A percentile compares a stretch with the other conserved stretches of the same genome.
Conservation (phyloP, 1,140 invertebrate species). For the Drosophila pachea region DNA sequence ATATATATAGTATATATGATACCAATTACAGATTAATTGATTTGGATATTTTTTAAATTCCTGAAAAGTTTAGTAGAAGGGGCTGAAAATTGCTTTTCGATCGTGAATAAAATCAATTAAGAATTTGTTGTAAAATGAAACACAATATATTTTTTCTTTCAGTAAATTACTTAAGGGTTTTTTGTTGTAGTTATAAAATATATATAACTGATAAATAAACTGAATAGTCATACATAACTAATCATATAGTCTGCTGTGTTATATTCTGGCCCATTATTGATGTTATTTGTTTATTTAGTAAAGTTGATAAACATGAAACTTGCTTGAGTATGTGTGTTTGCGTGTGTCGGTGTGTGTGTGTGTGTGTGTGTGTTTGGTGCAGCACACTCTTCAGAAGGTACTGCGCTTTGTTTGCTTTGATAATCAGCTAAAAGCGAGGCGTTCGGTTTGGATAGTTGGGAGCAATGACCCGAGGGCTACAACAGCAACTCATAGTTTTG, state of each 20-base stretch:
- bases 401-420: conserved; percentile 37
- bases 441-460: conserved; percentile 22
- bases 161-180: conserved; percentile 53
- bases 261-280: conserved; percentile 13
- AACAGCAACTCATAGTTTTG: conserved; percentile 24
- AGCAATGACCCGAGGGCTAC: conserved; percentile 41
- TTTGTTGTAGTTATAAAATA: conserved; percentile 54
- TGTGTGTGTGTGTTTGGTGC: conserved; percentile 27
- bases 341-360: conserved; percentile 28
- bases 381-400: not conserved
- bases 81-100: too few relatives aligned
- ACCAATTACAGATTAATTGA: too few relatives aligned
- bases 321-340: conserved; percentile 50
- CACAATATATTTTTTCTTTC: not conserved
- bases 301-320: conserved; percentile 52
- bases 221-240: conserved; percentile 32
- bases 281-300: conserved; percentile 47
- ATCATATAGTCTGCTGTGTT: conserved; percentile 25
- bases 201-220: conserved; percentile 53
- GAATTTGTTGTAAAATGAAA: not conserved
- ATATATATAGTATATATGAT: too few relatives aligned
- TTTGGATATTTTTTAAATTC: too few relatives aligned
- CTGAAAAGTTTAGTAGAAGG: too few relatives aligned
- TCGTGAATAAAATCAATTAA: not conserved
- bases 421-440: conserved; percentile 30